Conservation (phyloP, 2,888 invertebrate genomes). For the Mythimna impura region DNA sequence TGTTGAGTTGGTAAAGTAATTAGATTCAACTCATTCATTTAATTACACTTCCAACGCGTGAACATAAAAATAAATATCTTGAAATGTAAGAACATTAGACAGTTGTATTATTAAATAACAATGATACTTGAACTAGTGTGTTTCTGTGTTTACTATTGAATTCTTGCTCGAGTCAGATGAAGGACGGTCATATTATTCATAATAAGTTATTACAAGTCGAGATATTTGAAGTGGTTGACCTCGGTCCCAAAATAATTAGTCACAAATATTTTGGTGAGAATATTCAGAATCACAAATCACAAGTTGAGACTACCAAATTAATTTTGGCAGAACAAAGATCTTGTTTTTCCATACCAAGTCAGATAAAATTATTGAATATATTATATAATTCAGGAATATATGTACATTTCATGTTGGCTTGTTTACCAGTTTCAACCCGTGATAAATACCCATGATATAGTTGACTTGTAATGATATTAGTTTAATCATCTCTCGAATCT, state of each 20-base stretch:
- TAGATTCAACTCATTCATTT: constrained; percentile 56
- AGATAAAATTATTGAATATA: neutral
- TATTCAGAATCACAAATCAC: constrained; percentile 26
- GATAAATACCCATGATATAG: neutral
- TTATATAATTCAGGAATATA: neutral
- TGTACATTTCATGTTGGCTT: neutral
- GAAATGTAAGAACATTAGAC: constrained; percentile 31
- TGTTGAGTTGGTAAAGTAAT: constrained; percentile 55
- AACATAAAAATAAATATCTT: constrained; percentile 29
- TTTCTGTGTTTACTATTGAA: constrained; percentile 22
- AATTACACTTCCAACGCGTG: constrained; percentile 40
- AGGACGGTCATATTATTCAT: constrained; percentile 29
- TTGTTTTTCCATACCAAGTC: constrained; percentile 3
- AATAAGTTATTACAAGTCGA: constrained; percentile 34
- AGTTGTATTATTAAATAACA: constrained; percentile 30
- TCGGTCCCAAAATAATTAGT: constrained; percentile 42
- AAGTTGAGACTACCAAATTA: constrained; percentile 1
- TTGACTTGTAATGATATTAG: neutral
- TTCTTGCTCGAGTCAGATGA: constrained; percentile 27
- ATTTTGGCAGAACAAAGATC: constrained; percentile 5
- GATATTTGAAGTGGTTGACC: constrained; percentile 33
- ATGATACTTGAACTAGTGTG: constrained; percentile 11
- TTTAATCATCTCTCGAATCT: neutral
- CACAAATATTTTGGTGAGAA: constrained; percentile 33
- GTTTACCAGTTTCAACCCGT: neutral